Conservation (phyloP, 2,888 invertebrate genomes). For the Microplitis deprimator region DNA sequence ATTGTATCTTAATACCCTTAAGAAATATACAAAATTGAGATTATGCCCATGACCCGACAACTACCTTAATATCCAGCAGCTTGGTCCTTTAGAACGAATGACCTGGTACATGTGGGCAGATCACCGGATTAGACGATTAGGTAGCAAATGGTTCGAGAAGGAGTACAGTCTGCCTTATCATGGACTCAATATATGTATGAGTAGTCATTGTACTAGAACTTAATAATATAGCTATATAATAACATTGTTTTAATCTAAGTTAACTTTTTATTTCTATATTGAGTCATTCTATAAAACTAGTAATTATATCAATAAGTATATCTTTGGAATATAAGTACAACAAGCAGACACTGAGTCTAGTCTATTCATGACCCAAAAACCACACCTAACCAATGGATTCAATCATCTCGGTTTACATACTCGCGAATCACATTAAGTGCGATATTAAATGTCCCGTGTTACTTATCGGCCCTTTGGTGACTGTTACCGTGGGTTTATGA, state of each 20-base stretch:
- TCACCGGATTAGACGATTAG: slow-evolving; percentile 51
- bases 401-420: slow-evolving; percentile 59
- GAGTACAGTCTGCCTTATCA: slow-evolving; percentile 37
- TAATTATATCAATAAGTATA: not conserved
- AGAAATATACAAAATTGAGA: no score
- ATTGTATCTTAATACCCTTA: no score
- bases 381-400: slow-evolving; percentile 37
- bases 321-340: not conserved
- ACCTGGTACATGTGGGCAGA: slow-evolving; percentile 39
- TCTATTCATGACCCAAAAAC: slow-evolving; percentile 49
- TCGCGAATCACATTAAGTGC: slow-evolving; percentile 63
- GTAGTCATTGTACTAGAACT: slow-evolving; percentile 5
- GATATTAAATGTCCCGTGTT: slow-evolving; percentile 60
- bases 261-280: not conserved
- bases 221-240: slow-evolving; percentile 5
- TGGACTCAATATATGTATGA: slow-evolving; percentile 16
- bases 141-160: slow-evolving; percentile 50
- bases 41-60: no score
- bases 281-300: not conserved
- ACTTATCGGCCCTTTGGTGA: slow-evolving; percentile 43
- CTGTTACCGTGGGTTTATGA: slow-evolving; percentile 46
- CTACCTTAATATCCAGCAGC: slow-evolving; percentile 8
- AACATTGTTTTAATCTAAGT: not conserved
- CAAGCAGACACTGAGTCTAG: slow-evolving; percentile 35
- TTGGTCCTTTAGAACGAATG: slow-evolving; percentile 35